phyloP scores from a whole-genome alignment of 2,888 invertebrate genomes.

The Atethmia centrago region DNA sequence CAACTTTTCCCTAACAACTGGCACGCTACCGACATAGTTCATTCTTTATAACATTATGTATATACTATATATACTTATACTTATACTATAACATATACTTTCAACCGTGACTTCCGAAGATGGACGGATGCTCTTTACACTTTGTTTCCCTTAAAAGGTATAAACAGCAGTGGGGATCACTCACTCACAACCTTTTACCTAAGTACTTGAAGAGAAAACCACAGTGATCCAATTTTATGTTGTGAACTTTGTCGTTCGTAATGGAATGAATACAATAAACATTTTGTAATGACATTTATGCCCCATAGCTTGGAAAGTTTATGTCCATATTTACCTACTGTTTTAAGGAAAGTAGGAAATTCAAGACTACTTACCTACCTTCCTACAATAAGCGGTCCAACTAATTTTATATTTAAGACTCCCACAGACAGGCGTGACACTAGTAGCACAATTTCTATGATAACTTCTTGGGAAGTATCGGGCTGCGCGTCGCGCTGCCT shows the following conservation, averaged over 20 bases:
- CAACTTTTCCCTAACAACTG: neutral
- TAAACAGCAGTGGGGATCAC: conserved; percentile 12
- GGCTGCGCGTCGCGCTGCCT: too few species aligned
- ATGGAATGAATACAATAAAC: neutral
- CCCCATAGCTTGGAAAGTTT: too few species aligned
- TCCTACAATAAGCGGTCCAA: too few species aligned
- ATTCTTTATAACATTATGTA: conserved; percentile 1
- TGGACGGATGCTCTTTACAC: conserved; percentile 8
- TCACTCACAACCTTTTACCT: conserved; percentile 24
- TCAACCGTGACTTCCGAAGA: conserved; percentile 35
- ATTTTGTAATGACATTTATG: neutral
- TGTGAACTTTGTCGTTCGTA: neutral
- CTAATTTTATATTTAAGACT: too few species aligned
- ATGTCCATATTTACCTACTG: too few species aligned
- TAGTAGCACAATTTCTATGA: too few species aligned
- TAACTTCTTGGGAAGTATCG: too few species aligned
- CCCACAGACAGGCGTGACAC: too few species aligned
- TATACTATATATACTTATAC: too few species aligned
- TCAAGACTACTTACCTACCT: neutral
- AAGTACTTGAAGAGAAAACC: conserved; percentile 11
- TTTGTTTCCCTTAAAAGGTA: conserved; percentile 1
- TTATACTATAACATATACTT: too few species aligned
- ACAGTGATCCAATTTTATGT: neutral
- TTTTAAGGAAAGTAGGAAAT: neutral
- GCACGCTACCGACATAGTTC: too few species aligned